phyloP scores from a whole-genome alignment of 2,888 invertebrate genomes.

The Lymantria monacha region DNA sequence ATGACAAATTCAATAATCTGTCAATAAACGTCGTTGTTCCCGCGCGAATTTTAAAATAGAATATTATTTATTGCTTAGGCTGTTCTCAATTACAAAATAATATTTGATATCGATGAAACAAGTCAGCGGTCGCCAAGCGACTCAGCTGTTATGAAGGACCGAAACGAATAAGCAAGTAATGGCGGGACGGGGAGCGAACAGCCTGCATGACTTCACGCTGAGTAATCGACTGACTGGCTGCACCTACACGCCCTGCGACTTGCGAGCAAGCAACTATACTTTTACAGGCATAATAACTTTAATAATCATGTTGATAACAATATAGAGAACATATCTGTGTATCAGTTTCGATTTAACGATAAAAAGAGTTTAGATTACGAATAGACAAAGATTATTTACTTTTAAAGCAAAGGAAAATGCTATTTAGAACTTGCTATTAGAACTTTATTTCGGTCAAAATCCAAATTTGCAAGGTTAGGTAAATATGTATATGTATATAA shows the following conservation, averaged over 20 bases:
- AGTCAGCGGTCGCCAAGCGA: conserved; percentile 66
- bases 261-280: conserved; percentile 38
- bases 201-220: conserved; percentile 70
- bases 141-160: conserved; percentile 51
- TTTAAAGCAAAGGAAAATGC: conserved; percentile 23
- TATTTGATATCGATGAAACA: conserved; percentile 64
- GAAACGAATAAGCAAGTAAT: conserved; percentile 51
- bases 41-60: conserved; percentile 17
- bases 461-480: no score
- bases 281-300: conserved; percentile 13
- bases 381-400: conserved; percentile 24
- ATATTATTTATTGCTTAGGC: conserved; percentile 9
- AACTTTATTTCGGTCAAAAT: neutral
- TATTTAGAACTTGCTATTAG: conserved; percentile 17
- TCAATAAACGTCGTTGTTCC: conserved; percentile 15
- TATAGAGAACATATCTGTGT: conserved; percentile 16
- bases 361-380: conserved; percentile 16
- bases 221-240: conserved; percentile 66
- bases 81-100: conserved; percentile 22
- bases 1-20: conserved; percentile 20
- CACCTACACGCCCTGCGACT: conserved; percentile 60
- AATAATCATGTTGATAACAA: conserved; percentile 9
- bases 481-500: no score
- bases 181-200: conserved; percentile 47
- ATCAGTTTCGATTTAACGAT: conserved; percentile 1